These are phyloP conservation scores for Bradypodion pumilum DNA, from an alignment of 2,797 vertebrate genomes.

Conservation along the genomic window DNA sequence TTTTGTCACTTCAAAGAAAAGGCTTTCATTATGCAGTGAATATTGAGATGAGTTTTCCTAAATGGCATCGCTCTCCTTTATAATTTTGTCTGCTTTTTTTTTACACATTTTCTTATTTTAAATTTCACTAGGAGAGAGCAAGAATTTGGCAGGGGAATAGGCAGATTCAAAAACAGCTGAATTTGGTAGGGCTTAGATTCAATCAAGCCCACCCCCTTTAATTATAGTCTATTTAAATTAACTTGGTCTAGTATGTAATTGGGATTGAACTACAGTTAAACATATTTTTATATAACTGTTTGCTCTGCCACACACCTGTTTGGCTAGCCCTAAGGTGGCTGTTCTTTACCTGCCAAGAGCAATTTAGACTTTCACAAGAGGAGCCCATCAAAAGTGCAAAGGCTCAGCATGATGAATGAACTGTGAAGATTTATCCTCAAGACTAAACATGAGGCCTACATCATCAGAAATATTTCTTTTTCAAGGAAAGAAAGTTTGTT, in stretches of 20 bases:
- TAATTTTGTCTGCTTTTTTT: background rate
- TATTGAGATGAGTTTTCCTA: conserved; percentile 44
- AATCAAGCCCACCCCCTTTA: conserved; percentile 79
- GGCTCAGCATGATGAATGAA: background rate
- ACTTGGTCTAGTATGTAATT: conserved; percentile 78
- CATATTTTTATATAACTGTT: conserved; percentile 78
- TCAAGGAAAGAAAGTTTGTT: background rate
- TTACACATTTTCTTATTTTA: background rate
- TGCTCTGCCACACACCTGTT: conserved; percentile 73
- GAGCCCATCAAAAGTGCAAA: background rate
- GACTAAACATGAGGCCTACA: background rate
- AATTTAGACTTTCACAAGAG: conserved; percentile 37
- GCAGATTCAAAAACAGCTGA: conserved; percentile 62
- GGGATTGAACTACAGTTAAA: conserved; percentile 82
- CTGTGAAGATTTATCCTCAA: background rate
- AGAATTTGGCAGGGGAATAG: conserved; percentile 12
- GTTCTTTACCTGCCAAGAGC: conserved; percentile 64
- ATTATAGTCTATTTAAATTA: conserved; percentile 81
- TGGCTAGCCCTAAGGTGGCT: conserved; percentile 67
- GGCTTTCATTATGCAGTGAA: conserved; percentile 48
- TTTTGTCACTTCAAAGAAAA: conserved; percentile 44
- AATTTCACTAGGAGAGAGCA: conserved; percentile 32
- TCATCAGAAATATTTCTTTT: background rate
- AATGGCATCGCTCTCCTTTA: conserved; percentile 7
- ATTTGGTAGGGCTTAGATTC: conserved; percentile 77